Evolutionary conservation across 1,140 invertebrate genomes (phyloP).

Genomic region (Cotesia typhae): DNA sequence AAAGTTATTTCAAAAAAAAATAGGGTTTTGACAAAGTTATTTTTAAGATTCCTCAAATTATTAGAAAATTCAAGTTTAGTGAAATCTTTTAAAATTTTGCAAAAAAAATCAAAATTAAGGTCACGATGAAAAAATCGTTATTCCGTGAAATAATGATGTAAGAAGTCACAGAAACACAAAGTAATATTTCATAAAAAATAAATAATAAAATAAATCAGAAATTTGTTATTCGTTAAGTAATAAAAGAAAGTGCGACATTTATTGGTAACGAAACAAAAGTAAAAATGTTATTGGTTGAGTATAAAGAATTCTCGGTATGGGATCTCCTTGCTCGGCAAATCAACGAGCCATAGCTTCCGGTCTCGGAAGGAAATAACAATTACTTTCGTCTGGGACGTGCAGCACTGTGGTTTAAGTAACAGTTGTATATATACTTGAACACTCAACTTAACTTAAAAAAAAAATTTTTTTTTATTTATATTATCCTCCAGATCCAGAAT

Average conservation of each 20-base stretch:
- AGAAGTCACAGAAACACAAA: too few species aligned
- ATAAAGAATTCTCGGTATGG: slow-evolving; percentile 14
- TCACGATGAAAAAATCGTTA: too few species aligned
- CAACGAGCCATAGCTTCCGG: slow-evolving; percentile 35
- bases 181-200: neutral
- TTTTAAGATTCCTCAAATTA: too few species aligned
- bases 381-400: slow-evolving; percentile 31
- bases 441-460: neutral
- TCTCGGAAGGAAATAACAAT: slow-evolving; percentile 41
- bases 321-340: slow-evolving; percentile 29
- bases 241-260: neutral
- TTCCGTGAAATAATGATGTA: too few species aligned
- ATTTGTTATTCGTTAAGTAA: slow-evolving; percentile 2
- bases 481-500: neutral
- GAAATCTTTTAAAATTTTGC: too few species aligned
- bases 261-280: neutral
- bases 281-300: slow-evolving; percentile 15
- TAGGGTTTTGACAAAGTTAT: too few species aligned
- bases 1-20: too few species aligned
- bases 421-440: slow-evolving; percentile 12
- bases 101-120: too few species aligned
- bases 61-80: too few species aligned
- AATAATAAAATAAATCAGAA: neutral
- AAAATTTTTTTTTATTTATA: neutral
- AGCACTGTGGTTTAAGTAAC: slow-evolving; percentile 21